phyloP scores from a whole-genome alignment of 2,113 vertebrate genomes.

The Asarcornis scutulata region DNA sequence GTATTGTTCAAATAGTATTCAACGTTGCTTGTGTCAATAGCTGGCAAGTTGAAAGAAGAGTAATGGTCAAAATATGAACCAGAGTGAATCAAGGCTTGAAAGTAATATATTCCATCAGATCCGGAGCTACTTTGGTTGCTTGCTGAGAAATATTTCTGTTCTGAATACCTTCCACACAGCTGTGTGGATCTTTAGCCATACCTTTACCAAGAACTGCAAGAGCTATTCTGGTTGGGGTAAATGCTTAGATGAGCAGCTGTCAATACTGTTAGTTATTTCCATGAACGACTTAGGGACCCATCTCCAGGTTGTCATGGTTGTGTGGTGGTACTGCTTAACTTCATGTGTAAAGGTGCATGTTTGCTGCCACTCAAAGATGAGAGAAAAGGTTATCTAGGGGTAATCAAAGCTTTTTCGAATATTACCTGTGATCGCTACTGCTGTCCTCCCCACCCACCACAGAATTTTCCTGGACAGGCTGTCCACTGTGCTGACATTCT shows the following conservation, averaged over 20 bases:
- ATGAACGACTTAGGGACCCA: background rate
- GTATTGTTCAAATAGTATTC: background rate
- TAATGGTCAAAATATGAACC: background rate
- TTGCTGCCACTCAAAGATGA: background rate
- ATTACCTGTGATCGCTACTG: background rate
- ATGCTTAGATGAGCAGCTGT: background rate
- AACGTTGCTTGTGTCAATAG: background rate
- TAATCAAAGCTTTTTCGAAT: background rate
- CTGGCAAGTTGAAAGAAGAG: background rate
- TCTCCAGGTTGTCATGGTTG: background rate
- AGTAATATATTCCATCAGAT: background rate
- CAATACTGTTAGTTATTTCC: background rate
- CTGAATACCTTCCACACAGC: background rate
- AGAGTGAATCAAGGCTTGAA: background rate
- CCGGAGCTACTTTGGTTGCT: background rate
- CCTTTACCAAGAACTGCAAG: background rate
- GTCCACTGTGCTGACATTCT: background rate
- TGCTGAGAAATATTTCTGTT: background rate
- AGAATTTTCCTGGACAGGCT: background rate
- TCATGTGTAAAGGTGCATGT: background rate
- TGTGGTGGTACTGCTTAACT: background rate
- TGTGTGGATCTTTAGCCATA: background rate
- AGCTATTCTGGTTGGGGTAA: background rate
- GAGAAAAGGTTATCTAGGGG: background rate
- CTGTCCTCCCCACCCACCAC: background rate